Conservation (phyloP, 2,113 vertebrate genomes). For the Pycnonotus jocosus region DNA sequence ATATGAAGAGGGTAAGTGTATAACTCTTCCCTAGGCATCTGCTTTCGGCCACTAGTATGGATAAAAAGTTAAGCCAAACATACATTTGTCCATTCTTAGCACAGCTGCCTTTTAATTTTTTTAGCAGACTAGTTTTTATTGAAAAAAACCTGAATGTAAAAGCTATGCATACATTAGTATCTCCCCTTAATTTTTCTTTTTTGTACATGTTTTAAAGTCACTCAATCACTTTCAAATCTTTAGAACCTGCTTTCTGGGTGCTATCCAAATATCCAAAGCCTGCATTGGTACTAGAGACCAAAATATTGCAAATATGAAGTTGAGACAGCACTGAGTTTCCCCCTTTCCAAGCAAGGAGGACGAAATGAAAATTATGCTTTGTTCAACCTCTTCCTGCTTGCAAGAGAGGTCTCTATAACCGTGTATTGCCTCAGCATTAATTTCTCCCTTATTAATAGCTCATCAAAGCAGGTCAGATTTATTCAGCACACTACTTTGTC, state of each 20-base stretch:
- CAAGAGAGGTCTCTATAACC: not conserved
- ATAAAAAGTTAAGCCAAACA: not conserved
- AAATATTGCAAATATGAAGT: not conserved
- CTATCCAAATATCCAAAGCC: not conserved
- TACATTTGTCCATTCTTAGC: not conserved
- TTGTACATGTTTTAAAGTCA: not conserved
- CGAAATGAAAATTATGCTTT: not conserved
- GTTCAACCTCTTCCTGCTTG: not conserved
- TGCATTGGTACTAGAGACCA: not conserved
- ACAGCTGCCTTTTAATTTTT: not conserved
- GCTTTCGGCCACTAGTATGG: not conserved
- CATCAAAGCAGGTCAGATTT: not conserved
- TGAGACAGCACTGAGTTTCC: not conserved
- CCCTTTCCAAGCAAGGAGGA: not conserved
- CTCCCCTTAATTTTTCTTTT: not conserved
- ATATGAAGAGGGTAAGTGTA: not conserved
- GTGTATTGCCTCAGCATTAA: not conserved
- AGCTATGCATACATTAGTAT: not conserved
- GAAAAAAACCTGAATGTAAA: not conserved
- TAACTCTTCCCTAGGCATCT: not conserved
- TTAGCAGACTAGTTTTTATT: not conserved
- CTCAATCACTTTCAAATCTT: not conserved
- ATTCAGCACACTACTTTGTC: not conserved
- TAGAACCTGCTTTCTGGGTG: not conserved
- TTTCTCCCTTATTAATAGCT: not conserved